These are phyloP conservation scores for Leptinotarsa juncta DNA, from an alignment of 2,888 invertebrate species.

Conservation along the genomic window DNA sequence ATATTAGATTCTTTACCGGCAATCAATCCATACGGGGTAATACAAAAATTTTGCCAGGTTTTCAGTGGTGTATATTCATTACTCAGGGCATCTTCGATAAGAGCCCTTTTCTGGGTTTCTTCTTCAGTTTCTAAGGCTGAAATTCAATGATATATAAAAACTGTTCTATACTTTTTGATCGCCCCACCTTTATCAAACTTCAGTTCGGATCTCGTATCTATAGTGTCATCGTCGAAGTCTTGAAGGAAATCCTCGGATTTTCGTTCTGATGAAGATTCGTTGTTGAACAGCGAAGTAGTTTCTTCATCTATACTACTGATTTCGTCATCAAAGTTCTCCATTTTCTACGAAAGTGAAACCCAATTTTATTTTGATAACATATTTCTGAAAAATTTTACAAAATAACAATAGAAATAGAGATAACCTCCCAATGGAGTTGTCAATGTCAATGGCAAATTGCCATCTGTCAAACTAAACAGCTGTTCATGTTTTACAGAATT, in stretches of 20 bases:
- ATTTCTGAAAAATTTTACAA: conserved; percentile 1
- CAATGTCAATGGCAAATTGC: conserved; percentile 22
- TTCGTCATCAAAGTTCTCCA: conserved; percentile 57
- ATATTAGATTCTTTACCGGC: conserved; percentile 66
- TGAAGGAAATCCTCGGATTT: conserved; percentile 47
- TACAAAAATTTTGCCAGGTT: conserved; percentile 73
- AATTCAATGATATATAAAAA: conserved; percentile 29
- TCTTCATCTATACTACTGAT: conserved; percentile 58
- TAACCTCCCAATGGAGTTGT: conserved; percentile 37
- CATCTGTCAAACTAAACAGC: conserved; percentile 7
- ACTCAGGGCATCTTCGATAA: conserved; percentile 71
- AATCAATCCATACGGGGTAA: conserved; percentile 76
- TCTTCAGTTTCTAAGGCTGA: conserved; percentile 72
- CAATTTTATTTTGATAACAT: conserved; percentile 15
- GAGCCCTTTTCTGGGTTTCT: conserved; percentile 71
- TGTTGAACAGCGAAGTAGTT: conserved; percentile 52
- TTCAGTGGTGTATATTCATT: conserved; percentile 67
- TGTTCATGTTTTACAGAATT: background rate
- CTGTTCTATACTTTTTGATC: background rate
- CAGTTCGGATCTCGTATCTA: conserved; percentile 69
- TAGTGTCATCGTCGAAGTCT: conserved; percentile 56
- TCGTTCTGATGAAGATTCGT: conserved; percentile 49
- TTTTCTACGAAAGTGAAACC: conserved; percentile 34
- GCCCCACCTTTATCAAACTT: conserved; percentile 76
- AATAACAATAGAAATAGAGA: conserved; percentile 20